Conservation (phyloP, 2,888 invertebrate genomes). For the Latrodectus hesperus region DNA sequence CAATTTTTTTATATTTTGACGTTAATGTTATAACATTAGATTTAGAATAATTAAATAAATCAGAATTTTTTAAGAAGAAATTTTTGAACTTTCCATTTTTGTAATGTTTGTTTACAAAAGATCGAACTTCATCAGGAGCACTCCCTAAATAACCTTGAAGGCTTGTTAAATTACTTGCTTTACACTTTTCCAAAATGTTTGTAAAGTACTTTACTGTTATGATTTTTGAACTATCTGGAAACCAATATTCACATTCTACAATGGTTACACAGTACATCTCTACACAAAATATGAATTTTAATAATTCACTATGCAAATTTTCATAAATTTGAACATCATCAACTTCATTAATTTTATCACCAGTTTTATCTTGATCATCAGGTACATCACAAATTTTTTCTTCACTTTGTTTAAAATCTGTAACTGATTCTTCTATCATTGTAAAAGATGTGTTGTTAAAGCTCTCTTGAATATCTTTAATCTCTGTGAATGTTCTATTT, state of each 20-base stretch:
- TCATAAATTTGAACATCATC: neutral
- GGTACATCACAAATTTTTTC: neutral
- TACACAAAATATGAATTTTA: slow-evolving; percentile 11
- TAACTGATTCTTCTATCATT: neutral
- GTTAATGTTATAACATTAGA: slow-evolving; percentile 5
- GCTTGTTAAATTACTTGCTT: neutral
- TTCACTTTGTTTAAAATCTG: neutral
- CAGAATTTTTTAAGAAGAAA: slow-evolving; percentile 14
- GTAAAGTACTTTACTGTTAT: slow-evolving; percentile 21
- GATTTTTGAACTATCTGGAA: neutral
- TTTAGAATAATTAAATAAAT: neutral
- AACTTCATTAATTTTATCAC: neutral
- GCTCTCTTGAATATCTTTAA: neutral
- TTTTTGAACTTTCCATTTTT: slow-evolving; percentile 10
- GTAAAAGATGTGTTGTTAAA: neutral
- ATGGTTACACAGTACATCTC: slow-evolving; percentile 17
- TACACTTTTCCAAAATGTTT: neutral
- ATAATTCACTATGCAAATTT: neutral
- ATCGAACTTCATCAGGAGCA: neutral
- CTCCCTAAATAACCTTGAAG: slow-evolving; percentile 13
- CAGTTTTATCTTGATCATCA: neutral
- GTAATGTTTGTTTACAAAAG: slow-evolving; percentile 24
- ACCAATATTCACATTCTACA: slow-evolving; percentile 1
- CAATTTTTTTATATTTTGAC: neutral
- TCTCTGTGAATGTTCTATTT: neutral